These are phyloP conservation scores for Steinernema carpocapsae DNA, from an alignment of 2,888 invertebrate genomes.

Conservation along the genomic window DNA sequence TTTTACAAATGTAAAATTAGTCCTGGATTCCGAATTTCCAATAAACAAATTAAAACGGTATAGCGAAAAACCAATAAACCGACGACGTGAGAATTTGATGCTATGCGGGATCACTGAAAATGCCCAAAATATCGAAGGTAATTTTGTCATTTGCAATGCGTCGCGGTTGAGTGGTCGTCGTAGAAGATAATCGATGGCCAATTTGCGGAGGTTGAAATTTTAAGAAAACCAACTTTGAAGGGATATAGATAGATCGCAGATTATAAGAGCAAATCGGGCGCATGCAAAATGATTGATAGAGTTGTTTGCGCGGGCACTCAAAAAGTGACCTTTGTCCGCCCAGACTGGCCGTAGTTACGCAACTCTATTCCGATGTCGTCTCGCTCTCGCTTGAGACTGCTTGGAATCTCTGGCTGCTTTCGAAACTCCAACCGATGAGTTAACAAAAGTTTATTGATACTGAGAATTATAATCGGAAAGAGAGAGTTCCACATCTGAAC, in stretches of 20 bases:
- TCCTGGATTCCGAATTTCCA: too few species aligned
- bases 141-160: slow-evolving; percentile 8
- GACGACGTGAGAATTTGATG: too few species aligned
- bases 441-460: too few species aligned
- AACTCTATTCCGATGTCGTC: neutral
- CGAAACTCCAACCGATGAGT: too few species aligned
- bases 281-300: slow-evolving; percentile 32
- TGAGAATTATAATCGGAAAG: too few species aligned
- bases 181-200: neutral
- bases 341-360: neutral
- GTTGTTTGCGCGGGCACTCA: slow-evolving; percentile 27
- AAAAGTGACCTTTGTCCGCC: slow-evolving; percentile 24
- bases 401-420: too few species aligned
- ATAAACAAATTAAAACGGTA: too few species aligned
- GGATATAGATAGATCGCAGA: slow-evolving; percentile 1
- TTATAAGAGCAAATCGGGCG: slow-evolving; percentile 2
- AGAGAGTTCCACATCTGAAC: too few species aligned
- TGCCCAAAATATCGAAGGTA: neutral
- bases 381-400: neutral
- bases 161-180: neutral
- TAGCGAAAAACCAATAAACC: too few species aligned
- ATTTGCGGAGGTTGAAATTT: neutral
- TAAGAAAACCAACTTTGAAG: neutral
- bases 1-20: too few species aligned
- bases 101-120: too few species aligned